phyloP scores from a whole-genome alignment of 2,797 vertebrate species.

The Enteromius paludinosus region DNA sequence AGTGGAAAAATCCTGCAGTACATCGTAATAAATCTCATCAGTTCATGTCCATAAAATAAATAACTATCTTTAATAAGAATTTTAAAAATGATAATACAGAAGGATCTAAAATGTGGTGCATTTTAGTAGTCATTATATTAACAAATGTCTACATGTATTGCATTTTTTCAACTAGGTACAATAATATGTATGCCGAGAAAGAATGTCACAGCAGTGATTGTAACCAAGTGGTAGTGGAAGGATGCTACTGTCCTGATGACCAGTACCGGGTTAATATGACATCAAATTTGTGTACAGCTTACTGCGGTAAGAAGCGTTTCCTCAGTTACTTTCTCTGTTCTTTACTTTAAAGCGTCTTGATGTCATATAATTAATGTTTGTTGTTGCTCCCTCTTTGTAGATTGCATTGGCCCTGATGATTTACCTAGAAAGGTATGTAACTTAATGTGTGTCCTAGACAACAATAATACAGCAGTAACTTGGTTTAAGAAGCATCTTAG shows the following conservation, averaged over 20 bases:
- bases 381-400: constrained; percentile 62
- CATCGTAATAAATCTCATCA: constrained; percentile 62
- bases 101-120: neutral
- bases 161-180: constrained; percentile 66
- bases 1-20: constrained; percentile 74
- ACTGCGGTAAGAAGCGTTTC: constrained; percentile 72
- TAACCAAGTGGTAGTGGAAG: constrained; percentile 67
- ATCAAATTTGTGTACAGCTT: constrained; percentile 72
- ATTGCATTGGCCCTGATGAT: constrained; percentile 81
- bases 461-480: neutral
- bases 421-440: constrained; percentile 73
- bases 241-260: constrained; percentile 82
- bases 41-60: neutral
- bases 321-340: constrained; percentile 14
- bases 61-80: no score
- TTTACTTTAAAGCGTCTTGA: neutral
- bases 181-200: constrained; percentile 49
- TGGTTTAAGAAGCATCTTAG: no score
- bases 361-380: constrained; percentile 8
- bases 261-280: constrained; percentile 69
- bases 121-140: neutral
- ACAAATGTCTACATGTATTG: neutral
- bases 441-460: neutral
- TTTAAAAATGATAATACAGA: neutral
- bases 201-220: fast-evolving